Conservation (phyloP, 2,888 invertebrate genomes). For the Amiota minor region DNA sequence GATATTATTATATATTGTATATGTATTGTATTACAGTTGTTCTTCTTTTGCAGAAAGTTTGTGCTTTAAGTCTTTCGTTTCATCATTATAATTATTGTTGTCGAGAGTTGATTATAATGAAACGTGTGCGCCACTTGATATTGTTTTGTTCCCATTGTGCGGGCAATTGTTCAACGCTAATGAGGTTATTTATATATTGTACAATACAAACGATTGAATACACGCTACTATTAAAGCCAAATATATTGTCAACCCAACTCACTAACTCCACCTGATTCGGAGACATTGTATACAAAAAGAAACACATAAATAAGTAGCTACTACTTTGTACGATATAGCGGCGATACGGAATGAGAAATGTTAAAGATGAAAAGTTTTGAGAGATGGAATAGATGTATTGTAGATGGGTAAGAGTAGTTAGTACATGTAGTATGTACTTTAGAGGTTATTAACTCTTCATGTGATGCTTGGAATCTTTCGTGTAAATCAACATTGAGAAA, state of each 20-base stretch:
- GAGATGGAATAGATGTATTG: too few relatives aligned
- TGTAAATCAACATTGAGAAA: conserved; percentile 23
- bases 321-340: background rate
- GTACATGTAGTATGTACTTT: background rate
- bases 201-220: background rate
- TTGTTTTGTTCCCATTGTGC: conserved; percentile 20
- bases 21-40: background rate
- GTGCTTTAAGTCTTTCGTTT: conserved; percentile 46
- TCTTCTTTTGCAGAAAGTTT: conserved; percentile 56
- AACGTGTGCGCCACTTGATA: background rate
- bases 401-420: too few relatives aligned
- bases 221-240: background rate
- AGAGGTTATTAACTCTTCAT: conserved; percentile 19
- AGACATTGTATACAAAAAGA: conserved; percentile 6
- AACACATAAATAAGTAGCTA: background rate
- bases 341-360: background rate
- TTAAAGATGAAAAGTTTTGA: background rate
- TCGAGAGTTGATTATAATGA: conserved; percentile 2
- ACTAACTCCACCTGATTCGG: background rate
- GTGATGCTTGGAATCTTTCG: conserved; percentile 24
- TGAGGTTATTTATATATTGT: too few relatives aligned
- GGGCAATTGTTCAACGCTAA: conserved; percentile 13
- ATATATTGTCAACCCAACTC: background rate
- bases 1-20: too few relatives aligned
- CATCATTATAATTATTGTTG: conserved; percentile 9